Conservation (phyloP, 2,888 invertebrate species). For the Onthophagus sagittarius region DNA sequence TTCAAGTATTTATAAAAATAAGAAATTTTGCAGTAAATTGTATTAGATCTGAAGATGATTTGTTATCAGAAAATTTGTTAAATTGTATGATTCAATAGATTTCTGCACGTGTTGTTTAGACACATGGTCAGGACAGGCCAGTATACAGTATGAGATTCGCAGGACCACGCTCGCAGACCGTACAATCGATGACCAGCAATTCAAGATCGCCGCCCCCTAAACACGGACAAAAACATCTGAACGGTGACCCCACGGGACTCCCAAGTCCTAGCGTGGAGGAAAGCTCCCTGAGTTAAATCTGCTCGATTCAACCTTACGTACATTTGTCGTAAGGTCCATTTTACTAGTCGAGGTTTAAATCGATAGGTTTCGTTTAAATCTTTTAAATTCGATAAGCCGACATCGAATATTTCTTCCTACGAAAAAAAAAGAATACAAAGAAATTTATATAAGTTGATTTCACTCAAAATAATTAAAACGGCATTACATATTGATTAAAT, state of each 20-base stretch:
- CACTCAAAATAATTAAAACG: neutral
- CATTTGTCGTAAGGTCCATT: neutral
- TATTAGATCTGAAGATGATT: too few relatives aligned
- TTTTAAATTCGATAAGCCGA: neutral
- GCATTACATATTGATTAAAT: neutral
- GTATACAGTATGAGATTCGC: constrained; percentile 52
- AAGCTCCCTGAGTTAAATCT: constrained; percentile 39
- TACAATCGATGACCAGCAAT: constrained; percentile 52
- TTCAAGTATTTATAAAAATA: too few relatives aligned
- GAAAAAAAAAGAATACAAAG: neutral
- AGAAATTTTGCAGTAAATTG: too few relatives aligned
- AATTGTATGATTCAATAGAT: neutral
- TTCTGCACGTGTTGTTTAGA: neutral
- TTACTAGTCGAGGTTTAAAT: neutral
- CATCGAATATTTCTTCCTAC: neutral
- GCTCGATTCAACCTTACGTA: neutral
- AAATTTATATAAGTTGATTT: neutral
- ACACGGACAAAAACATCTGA: constrained; percentile 38
- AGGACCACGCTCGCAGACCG: constrained; percentile 50
- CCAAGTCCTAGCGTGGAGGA: constrained; percentile 41
- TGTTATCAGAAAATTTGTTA: neutral
- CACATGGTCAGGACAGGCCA: constrained; percentile 31
- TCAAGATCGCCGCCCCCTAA: constrained; percentile 39
- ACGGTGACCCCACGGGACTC: constrained; percentile 37
- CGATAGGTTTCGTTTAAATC: neutral